These are phyloP conservation scores for Drosophila emarginata DNA, from an alignment of 2,888 invertebrate genomes.

Conservation along the genomic window DNA sequence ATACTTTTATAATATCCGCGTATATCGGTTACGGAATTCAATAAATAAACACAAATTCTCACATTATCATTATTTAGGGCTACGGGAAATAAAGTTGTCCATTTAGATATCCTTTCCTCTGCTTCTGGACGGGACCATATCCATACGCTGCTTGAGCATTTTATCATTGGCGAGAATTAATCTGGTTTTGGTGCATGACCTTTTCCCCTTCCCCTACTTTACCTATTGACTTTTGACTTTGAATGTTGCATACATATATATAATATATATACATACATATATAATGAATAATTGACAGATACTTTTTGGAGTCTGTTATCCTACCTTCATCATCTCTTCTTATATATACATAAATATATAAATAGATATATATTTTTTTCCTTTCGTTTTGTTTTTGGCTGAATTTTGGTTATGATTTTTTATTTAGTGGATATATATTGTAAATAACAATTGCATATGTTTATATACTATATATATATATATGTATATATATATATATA, in stretches of 20 bases:
- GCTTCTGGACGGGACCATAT: not conserved
- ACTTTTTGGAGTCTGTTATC: not conserved
- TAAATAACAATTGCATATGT: conserved; percentile 3
- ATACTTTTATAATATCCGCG: too few relatives aligned
- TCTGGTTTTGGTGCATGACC: not conserved
- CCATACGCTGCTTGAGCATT: not conserved
- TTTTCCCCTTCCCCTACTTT: not conserved
- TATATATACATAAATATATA: not conserved
- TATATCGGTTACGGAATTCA: too few relatives aligned
- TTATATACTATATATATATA: conserved; percentile 9
- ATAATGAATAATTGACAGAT: too few relatives aligned
- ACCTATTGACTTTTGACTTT: not conserved
- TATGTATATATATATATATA: conserved; percentile 8
- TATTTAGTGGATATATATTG: not conserved
- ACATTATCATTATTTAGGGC: too few relatives aligned
- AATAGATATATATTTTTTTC: too few relatives aligned
- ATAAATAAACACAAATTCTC: too few relatives aligned
- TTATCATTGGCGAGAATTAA: not conserved
- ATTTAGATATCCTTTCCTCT: not conserved
- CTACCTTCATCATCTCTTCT: not conserved
- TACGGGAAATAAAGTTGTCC: not conserved
- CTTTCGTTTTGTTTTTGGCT: conserved; percentile 1
- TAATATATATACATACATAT: too few relatives aligned
- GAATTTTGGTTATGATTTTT: conserved; percentile 1
- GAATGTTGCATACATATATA: not conserved